Percentiles rank a stretch among this genome's conserved stretches.
These are phyloP conservation scores for Bubo scandiacus DNA, from an alignment of 2,113 vertebrate species.

Conservation along the genomic window DNA sequence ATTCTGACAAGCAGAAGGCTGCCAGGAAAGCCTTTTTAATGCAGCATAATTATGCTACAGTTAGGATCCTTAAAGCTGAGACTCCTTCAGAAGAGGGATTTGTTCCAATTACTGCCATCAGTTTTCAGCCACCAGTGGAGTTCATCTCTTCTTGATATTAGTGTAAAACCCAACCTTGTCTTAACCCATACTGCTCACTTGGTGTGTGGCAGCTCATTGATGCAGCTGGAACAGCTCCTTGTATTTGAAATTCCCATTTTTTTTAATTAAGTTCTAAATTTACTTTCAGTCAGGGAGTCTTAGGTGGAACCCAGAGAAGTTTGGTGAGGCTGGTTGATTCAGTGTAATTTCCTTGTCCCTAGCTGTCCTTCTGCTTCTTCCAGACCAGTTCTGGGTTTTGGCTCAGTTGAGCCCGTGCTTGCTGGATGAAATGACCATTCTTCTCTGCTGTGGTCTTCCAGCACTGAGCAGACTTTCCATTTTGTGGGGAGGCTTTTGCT, in stretches of 20 bases:
- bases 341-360: not conserved
- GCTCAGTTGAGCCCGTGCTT: not conserved
- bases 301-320: not conserved
- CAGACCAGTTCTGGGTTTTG: not conserved
- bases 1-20: not conserved
- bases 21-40: not conserved
- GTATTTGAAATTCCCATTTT: not conserved
- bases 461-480: not conserved
- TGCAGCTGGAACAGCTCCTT: not conserved
- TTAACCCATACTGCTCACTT: not conserved
- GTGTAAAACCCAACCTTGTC: not conserved
- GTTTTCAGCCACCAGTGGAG: not conserved
- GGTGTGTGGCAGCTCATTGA: not conserved
- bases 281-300: not conserved
- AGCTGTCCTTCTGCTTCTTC: not conserved
- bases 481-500: not conserved
- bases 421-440: not conserved
- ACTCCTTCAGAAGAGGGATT: not conserved
- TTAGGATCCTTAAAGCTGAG: not conserved
- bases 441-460: not conserved
- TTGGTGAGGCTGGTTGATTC: not conserved
- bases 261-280: not conserved
- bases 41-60: not conserved
- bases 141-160: not conserved
- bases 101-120: not conserved